A percentile compares a stretch with the other conserved stretches of the same genome.
These are phyloP conservation scores for Synanthedon andrenaeformis DNA, from an alignment of 2,888 invertebrate genomes.

Conservation along the genomic window DNA sequence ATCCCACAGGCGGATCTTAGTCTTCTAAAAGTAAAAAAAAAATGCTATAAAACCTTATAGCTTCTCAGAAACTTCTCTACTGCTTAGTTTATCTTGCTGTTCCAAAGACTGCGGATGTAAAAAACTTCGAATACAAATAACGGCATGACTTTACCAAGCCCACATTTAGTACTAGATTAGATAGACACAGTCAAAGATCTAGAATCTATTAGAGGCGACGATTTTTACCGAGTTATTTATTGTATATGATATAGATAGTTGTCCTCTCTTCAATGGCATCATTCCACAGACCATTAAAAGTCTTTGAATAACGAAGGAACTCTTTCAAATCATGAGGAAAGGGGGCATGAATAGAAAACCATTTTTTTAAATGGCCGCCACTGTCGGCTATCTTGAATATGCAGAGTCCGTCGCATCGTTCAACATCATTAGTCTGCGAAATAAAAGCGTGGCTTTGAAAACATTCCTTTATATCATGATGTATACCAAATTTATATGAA, in stretches of 20 bases:
- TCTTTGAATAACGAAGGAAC: conserved; percentile 60
- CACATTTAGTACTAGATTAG: too few species aligned
- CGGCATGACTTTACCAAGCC: too few species aligned
- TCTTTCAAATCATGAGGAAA: conserved; percentile 43
- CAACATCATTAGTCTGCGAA: conserved; percentile 57
- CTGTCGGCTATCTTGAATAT: conserved; percentile 49
- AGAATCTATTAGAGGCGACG: too few species aligned
- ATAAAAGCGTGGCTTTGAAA: conserved; percentile 36
- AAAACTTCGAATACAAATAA: too few species aligned
- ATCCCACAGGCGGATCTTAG: too few species aligned
- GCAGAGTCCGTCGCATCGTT: conserved; percentile 47
- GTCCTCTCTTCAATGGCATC: conserved; percentile 25
- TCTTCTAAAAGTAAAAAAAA: too few species aligned
- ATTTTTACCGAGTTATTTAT: too few species aligned
- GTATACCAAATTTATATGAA: not conserved
- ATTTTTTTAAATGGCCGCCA: conserved; percentile 53
- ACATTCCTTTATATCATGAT: conserved; percentile 17
- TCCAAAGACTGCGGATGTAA: too few species aligned
- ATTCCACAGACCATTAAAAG: conserved; percentile 36
- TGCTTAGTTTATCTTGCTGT: too few species aligned
- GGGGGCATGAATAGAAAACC: conserved; percentile 49
- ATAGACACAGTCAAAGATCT: too few species aligned
- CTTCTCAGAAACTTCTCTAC: too few species aligned
- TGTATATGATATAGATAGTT: not conserved
- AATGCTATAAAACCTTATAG: too few species aligned